Conservation (phyloP, 2,797 vertebrate species). For the Tarsius wallacei region DNA sequence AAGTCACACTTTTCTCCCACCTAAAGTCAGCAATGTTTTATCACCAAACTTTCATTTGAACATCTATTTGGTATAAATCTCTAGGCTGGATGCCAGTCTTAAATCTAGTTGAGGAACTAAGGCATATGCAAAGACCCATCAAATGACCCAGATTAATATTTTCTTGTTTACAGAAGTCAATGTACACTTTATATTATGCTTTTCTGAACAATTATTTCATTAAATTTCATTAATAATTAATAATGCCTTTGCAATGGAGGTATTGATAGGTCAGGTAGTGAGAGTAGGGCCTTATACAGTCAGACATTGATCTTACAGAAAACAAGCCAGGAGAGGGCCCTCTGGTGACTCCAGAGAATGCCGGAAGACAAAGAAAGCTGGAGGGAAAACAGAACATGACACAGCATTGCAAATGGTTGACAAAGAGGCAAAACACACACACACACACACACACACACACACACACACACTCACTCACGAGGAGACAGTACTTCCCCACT, state of each 20-base stretch:
- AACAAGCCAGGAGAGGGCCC: background rate
- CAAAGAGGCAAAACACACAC: constrained; percentile 70
- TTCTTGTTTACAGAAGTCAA: background rate
- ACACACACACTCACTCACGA: background rate
- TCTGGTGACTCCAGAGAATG: constrained; percentile 66
- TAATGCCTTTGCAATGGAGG: background rate
- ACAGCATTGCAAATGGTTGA: constrained; percentile 83
- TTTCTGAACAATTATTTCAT: background rate
- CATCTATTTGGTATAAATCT: background rate
- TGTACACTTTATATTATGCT: constrained; percentile 29
- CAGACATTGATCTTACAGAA: background rate
- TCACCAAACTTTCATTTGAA: background rate
- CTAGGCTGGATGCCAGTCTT: constrained; percentile 32
- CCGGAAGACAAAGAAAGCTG: constrained; percentile 69
- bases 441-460: constrained; percentile 40
- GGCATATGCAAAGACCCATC: background rate
- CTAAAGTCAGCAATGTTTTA: background rate
- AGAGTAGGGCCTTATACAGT: background rate
- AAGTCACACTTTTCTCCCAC: background rate
- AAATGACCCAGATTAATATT: background rate
- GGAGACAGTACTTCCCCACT: constrained; percentile 58
- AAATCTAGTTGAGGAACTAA: background rate
- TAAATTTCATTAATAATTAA: constrained; percentile 11
- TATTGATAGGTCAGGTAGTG: background rate
- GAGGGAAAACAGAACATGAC: constrained; percentile 78